Percentiles rank a stretch among this genome's conserved stretches.
These are phyloP conservation scores for Polypedilum vanderplanki DNA, from an alignment of 1,140 invertebrate species.

Conservation along the genomic window DNA sequence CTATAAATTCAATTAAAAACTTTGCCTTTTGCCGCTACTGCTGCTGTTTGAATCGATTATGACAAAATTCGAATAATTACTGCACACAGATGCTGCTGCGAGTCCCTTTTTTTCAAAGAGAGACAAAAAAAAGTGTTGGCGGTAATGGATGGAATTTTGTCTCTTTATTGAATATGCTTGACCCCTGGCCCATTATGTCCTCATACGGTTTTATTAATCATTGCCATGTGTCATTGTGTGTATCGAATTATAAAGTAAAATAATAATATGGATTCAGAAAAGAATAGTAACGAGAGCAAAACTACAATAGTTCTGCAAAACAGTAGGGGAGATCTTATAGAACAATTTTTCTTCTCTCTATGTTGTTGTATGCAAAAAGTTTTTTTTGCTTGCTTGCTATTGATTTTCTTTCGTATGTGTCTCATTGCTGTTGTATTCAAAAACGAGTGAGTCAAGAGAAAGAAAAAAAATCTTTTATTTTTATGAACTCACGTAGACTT, in stretches of 20 bases:
- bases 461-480: background rate
- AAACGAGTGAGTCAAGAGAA: background rate
- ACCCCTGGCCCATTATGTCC: slow-evolving; percentile 18
- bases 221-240: slow-evolving; percentile 28
- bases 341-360: background rate
- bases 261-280: background rate
- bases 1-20: background rate
- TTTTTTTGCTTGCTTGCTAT: background rate
- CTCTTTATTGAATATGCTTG: background rate
- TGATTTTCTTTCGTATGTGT: background rate
- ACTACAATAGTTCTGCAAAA: background rate
- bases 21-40: background rate
- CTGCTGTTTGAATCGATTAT: background rate
- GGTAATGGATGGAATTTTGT: background rate
- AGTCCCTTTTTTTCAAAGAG: background rate
- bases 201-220: slow-evolving; percentile 25
- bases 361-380: background rate
- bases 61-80: background rate
- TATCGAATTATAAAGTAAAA: slow-evolving; percentile 21
- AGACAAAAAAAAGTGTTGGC: slow-evolving; percentile 15
- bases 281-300: slow-evolving; percentile 17
- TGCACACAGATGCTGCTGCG: background rate
- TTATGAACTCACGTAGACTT: slow-evolving; percentile 5
- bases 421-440: background rate
- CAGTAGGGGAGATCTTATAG: background rate